Evolutionary conservation across 92 coral and sea anemone species (phyloP).

Genomic region (Isaurus tuberculatus): DNA sequence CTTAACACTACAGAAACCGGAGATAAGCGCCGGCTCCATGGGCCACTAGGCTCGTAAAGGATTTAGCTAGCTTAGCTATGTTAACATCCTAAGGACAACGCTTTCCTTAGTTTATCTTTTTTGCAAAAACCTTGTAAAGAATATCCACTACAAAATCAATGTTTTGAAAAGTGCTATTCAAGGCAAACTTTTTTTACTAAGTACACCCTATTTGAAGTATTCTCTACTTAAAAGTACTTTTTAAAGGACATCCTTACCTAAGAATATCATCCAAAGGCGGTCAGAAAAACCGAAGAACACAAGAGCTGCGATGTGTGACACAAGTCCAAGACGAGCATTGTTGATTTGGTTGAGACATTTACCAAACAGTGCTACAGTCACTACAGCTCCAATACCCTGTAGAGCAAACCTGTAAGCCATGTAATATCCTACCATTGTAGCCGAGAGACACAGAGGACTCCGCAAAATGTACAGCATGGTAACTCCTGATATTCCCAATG

Average conservation of each 20-base stretch:
- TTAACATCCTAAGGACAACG: too few relatives aligned
- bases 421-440: slow-evolving; percentile 77
- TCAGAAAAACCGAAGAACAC: slow-evolving; percentile 67
- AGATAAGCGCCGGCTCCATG: too few relatives aligned
- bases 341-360: slow-evolving; percentile 70
- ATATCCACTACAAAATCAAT: too few relatives aligned
- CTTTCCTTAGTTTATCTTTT: too few relatives aligned
- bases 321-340: slow-evolving; percentile 52
- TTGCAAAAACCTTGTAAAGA: too few relatives aligned
- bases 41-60: too few relatives aligned
- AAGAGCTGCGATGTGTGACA: slow-evolving; percentile 70
- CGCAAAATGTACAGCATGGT: slow-evolving; percentile 71
- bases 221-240: background rate
- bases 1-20: too few relatives aligned
- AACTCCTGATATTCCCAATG: slow-evolving; percentile 65
- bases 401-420: slow-evolving; percentile 81
- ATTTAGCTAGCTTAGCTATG: too few relatives aligned
- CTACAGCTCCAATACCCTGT: slow-evolving; percentile 76
- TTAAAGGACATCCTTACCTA: slow-evolving; percentile 49
- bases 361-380: slow-evolving; percentile 66
- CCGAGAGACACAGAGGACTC: slow-evolving; percentile 79
- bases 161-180: too few relatives aligned
- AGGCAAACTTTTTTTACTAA: too few relatives aligned
- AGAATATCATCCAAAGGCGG: slow-evolving; percentile 76
- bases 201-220: background rate